These are phyloP conservation scores for Anthonomus grandis DNA, from an alignment of 1,140 invertebrate genomes.

Conservation along the genomic window DNA sequence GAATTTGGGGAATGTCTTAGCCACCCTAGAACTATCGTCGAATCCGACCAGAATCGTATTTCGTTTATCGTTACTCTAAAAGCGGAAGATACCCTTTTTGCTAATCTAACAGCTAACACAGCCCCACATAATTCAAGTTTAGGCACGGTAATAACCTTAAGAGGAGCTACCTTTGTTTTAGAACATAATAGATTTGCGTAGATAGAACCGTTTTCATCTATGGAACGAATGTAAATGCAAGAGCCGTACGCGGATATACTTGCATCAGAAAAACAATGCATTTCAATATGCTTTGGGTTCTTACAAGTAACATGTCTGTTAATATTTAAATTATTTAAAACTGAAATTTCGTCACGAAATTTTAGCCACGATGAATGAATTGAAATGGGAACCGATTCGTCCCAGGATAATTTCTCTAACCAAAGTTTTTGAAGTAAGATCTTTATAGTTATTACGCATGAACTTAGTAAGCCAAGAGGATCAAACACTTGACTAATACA, in stretches of 20 bases:
- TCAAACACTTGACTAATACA: too few relatives aligned
- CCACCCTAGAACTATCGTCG: too few relatives aligned
- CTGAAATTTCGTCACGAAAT: neutral
- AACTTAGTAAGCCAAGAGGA: conserved; percentile 29
- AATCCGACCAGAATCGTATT: neutral
- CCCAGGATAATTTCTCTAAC: conserved; percentile 20
- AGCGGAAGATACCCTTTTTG: too few relatives aligned
- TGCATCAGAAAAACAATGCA: too few relatives aligned
- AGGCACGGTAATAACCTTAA: too few relatives aligned
- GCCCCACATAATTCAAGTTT: too few relatives aligned
- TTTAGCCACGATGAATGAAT: neutral
- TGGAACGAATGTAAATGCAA: neutral
- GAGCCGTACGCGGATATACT: neutral
- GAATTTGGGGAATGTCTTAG: too few relatives aligned
- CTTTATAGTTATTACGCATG: conserved; percentile 28
- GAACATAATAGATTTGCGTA: too few relatives aligned
- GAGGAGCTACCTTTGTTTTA: too few relatives aligned
- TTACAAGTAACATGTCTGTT: neutral
- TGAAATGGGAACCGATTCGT: conserved; percentile 21
- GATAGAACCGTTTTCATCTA: too few relatives aligned
- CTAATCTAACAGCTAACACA: too few relatives aligned
- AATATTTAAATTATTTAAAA: neutral
- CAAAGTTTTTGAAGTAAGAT: conserved; percentile 30
- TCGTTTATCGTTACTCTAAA: neutral
- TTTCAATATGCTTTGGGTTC: too few relatives aligned